Evolutionary conservation across 2,888 invertebrate genomes (phyloP), one percentile per base, ranked within the genome.

Genomic region (Synanthedon andrenaeformis): DNA sequence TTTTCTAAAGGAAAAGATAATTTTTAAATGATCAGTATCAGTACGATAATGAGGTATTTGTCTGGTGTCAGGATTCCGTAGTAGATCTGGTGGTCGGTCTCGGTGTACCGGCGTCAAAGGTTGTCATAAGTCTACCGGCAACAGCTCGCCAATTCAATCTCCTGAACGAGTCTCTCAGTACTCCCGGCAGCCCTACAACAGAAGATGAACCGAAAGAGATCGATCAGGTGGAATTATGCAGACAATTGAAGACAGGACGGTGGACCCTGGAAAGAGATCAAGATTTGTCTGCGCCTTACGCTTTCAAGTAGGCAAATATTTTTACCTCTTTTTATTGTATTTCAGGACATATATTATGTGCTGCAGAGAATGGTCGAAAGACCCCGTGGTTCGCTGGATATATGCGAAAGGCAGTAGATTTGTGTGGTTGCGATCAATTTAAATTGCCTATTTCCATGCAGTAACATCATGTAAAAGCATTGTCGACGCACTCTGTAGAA

Each of bases 191-290:
- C 58, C 90, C 91, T 0, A 89, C 92, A 0, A 61, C 76, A 42
- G 90, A 90, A 48, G 83, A 89, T 3, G 80, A 88, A 42, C 91
- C 93, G 0, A 75, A 76, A 57, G 76, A 79, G 60, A 79, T 86
- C 66, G 89, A 90, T 59, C 90, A 92, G 66, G 82, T 88, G 41
- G 89, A 93, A 69, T 79, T 92, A 10, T 92, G 92, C 69, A 68
- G 82, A 4, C 75, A 81, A 58, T 76, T 93, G 72, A 81, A 85
- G 53, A 91, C 89, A 41, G 89, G 89, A 60, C 77, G 89, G 51
- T 94, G 94, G 94, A 93, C 92, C 0, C 71, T 93, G 57, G 93
- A 94, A 69, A 88, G 94, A 55, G 94, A 94, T 62, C 92, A 93
- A 69, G 94, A 94, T 76, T 80, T 93, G 58, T 92, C 94, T 0